These are phyloP conservation scores for Acromyrmex echinatior DNA, from an alignment of 1,140 invertebrate species.

Conservation along the genomic window DNA sequence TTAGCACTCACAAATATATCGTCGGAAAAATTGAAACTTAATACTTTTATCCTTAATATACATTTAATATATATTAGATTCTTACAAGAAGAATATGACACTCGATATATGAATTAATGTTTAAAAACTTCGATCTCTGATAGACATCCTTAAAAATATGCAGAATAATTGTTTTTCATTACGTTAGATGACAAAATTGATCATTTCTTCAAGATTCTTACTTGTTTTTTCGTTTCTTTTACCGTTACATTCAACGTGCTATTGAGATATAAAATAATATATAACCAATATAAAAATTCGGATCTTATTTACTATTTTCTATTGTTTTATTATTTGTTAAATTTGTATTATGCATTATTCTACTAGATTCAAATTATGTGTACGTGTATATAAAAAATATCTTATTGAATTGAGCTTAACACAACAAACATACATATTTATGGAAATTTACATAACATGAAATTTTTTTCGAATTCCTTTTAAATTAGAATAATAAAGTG, in stretches of 20 bases:
- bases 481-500: background rate
- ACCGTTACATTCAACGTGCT: background rate
- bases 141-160: conserved; percentile 39
- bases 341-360: background rate
- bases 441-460: background rate
- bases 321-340: conserved; percentile 2
- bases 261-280: background rate
- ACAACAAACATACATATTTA: background rate
- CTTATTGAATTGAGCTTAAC: background rate
- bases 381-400: background rate
- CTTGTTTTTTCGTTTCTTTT: background rate
- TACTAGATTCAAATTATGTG: background rate
- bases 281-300: background rate
- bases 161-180: conserved; percentile 28
- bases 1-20: background rate
- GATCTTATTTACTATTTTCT: background rate
- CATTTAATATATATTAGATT: background rate
- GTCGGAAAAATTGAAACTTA: background rate
- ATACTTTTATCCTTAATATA: conserved; percentile 2
- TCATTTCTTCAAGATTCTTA: background rate
- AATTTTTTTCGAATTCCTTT: background rate
- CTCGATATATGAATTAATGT: conserved; percentile 36
- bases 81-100: background rate
- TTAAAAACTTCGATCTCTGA: conserved; percentile 29
- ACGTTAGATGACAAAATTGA: conserved; percentile 33